Percentiles rank a stretch among this genome's conserved stretches.
Conservation (phyloP, 2,888 invertebrate genomes). For the Drosophila demipolita region DNA sequence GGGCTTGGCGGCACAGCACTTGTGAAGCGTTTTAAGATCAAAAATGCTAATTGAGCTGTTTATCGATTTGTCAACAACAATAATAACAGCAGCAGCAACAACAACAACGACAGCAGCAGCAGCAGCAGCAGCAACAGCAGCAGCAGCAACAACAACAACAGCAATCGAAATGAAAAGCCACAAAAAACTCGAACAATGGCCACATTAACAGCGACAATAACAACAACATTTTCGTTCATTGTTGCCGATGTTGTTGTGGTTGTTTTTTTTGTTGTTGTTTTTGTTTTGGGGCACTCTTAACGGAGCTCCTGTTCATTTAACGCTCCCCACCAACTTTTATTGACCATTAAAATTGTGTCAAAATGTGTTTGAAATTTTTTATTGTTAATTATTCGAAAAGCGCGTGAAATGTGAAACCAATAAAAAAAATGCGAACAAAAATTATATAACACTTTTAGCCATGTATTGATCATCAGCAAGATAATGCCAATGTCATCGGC, state of each 20-base stretch:
- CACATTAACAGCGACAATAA: conserved; percentile 58
- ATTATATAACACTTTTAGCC: conserved; percentile 1
- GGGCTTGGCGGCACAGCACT: conserved; percentile 46
- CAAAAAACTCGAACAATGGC: conserved; percentile 60
- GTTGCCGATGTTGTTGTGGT: conserved; percentile 25
- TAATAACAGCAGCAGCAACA: conserved; percentile 4
- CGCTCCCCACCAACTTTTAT: conserved; percentile 66
- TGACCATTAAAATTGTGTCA: conserved; percentile 82
- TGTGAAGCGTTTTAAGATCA: conserved; percentile 61
- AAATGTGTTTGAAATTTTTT: conserved; percentile 76
- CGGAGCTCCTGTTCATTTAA: conserved; percentile 49
- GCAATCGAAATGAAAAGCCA: conserved; percentile 43
- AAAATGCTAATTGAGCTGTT: conserved; percentile 81
- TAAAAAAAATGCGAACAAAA: conserved; percentile 25
- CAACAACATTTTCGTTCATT: conserved; percentile 41
- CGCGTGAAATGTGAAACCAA: conserved; percentile 52
- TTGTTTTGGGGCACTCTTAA: conserved; percentile 34
- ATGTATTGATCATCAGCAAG: conserved; percentile 11
- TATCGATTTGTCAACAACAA: conserved; percentile 79
- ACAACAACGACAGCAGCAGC: background rate
- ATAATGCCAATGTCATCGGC: background rate
- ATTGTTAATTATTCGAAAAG: conserved; percentile 65
- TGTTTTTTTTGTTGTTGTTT: conserved; percentile 11
- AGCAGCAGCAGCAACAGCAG: conserved; percentile 32
- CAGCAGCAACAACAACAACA: conserved; percentile 28